These are phyloP conservation scores for Zosterops japonicus DNA, from an alignment of 2,113 vertebrate genomes.

Conservation along the genomic window DNA sequence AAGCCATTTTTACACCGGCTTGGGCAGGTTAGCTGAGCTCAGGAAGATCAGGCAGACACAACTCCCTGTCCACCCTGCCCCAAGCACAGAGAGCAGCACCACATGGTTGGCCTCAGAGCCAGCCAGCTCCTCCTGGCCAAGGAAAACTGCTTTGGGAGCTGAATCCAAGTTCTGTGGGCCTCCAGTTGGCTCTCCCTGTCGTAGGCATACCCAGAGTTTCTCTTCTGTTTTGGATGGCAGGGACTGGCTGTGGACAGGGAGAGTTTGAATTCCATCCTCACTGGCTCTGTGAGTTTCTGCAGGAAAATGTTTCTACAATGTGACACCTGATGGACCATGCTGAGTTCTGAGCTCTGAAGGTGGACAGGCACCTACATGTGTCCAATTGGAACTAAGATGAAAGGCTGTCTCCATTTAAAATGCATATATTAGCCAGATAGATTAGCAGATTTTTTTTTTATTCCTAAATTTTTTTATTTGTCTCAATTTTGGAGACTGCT, in stretches of 20 bases:
- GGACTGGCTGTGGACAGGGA: neutral
- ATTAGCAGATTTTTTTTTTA: neutral
- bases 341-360: neutral
- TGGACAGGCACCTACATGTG: neutral
- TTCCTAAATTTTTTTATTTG: neutral
- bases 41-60: neutral
- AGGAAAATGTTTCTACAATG: neutral
- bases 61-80: neutral
- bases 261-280: neutral
- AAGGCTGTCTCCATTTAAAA: neutral
- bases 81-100: neutral
- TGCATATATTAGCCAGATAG: neutral
- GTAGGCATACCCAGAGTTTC: slow-evolving; percentile 30
- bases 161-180: slow-evolving; percentile 35
- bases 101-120: neutral
- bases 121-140: slow-evolving; percentile 33
- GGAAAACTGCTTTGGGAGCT: slow-evolving; percentile 34
- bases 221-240: slow-evolving; percentile 34
- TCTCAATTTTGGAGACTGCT: neutral
- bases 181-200: slow-evolving; percentile 30
- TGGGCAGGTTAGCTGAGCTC: neutral
- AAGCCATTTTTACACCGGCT: neutral
- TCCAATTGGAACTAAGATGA: neutral
- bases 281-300: neutral
- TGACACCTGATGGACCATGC: neutral